phyloP scores from a whole-genome alignment of 2,113 vertebrate genomes.

The Corythaeola cristata region DNA sequence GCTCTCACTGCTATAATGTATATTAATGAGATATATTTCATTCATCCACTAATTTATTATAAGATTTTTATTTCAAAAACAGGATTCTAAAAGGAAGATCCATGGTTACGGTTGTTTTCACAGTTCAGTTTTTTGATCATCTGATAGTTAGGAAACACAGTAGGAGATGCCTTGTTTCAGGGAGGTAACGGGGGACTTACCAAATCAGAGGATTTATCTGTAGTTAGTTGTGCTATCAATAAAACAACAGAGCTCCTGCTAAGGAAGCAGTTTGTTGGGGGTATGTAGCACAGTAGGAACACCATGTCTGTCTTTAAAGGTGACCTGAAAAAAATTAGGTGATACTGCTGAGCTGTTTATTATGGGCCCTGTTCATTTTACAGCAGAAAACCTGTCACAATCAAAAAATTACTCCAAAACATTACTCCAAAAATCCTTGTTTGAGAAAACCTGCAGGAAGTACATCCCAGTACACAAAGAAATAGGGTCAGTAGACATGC shows the following conservation, averaged over 20 bases:
- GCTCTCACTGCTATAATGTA: neutral
- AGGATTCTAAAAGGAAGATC: constrained; percentile 4
- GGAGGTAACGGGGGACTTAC: neutral
- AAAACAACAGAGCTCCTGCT: constrained; percentile 56
- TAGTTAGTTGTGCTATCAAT: constrained; percentile 44
- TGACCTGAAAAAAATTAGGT: constrained; percentile 35
- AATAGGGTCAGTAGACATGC: neutral
- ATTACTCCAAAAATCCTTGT: neutral
- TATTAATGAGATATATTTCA: constrained; percentile 27
- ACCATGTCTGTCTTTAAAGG: constrained; percentile 35
- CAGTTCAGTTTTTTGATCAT: constrained; percentile 37
- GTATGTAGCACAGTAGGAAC: constrained; percentile 42
- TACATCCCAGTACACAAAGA: neutral
- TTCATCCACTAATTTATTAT: neutral
- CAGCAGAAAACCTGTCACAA: neutral
- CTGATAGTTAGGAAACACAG: constrained; percentile 22
- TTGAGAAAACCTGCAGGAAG: neutral
- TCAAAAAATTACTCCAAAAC: neutral
- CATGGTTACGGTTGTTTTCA: neutral
- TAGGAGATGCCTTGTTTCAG: neutral
- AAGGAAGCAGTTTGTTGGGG: constrained; percentile 42
- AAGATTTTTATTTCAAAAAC: constrained; percentile 23
- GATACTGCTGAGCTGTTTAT: constrained; percentile 24
- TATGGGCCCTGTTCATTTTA: neutral
- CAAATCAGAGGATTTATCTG: constrained; percentile 44